Conservation (phyloP, 2,797 vertebrate species). For the Danionella dracula region DNA sequence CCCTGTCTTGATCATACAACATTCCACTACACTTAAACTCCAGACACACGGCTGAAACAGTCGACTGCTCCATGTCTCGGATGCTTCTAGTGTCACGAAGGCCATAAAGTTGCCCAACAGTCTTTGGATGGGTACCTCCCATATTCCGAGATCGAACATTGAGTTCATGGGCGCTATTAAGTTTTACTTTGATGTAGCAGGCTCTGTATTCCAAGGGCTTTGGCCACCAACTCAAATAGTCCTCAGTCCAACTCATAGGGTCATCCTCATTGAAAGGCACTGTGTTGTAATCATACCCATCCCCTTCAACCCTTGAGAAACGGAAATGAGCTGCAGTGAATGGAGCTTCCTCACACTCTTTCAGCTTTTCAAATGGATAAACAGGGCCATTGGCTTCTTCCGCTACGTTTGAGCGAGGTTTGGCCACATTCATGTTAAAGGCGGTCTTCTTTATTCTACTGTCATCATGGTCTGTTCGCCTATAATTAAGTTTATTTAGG, state of each 20-base stretch:
- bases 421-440: slow-evolving; percentile 91
- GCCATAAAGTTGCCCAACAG: slow-evolving; percentile 86
- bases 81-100: slow-evolving; percentile 90
- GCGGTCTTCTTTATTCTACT: slow-evolving; percentile 85
- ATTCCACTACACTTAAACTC: slow-evolving; percentile 98
- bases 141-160: slow-evolving; percentile 91
- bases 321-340: slow-evolving; percentile 87
- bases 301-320: slow-evolving; percentile 91
- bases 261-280: slow-evolving; percentile 95
- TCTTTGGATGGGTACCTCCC: slow-evolving; percentile 91
- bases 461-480: slow-evolving; percentile 86
- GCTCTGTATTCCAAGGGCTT: slow-evolving; percentile 95
- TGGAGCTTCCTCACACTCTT: slow-evolving; percentile 86
- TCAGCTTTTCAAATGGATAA: slow-evolving; percentile 85
- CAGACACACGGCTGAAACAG: slow-evolving; percentile 83
- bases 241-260: slow-evolving; percentile 95
- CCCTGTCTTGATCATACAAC: slow-evolving; percentile 91
- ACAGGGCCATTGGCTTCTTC: slow-evolving; percentile 91
- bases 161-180: slow-evolving; percentile 81
- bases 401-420: slow-evolving; percentile 79
- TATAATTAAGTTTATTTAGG: slow-evolving; percentile 87
- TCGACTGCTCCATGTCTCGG: slow-evolving; percentile 71
- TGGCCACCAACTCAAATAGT: slow-evolving; percentile 97
- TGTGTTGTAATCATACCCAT: slow-evolving; percentile 91
- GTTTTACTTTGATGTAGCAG: slow-evolving; percentile 92